These are phyloP conservation scores for Aspidiotus destructor DNA, from an alignment of 2,888 invertebrate species.

Conservation along the genomic window DNA sequence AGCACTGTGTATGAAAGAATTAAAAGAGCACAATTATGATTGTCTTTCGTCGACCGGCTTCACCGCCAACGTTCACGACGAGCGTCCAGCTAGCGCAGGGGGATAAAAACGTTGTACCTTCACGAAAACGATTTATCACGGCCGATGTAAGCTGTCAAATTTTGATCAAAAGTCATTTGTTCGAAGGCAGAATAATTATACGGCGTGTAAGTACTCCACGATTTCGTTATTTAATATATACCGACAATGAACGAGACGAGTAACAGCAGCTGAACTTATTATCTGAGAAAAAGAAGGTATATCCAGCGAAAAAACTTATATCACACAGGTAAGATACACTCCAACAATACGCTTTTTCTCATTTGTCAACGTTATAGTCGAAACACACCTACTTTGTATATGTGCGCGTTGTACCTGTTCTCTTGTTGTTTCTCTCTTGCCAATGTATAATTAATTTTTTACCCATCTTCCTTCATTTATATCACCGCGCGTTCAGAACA, in stretches of 20 bases:
- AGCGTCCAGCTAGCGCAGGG: background rate
- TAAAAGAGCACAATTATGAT: no score
- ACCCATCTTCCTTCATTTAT: background rate
- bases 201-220: conserved; percentile 13
- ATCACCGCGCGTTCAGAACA: background rate
- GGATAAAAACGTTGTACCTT: conserved; percentile 21
- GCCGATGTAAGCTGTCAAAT: conserved; percentile 26
- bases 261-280: conserved; percentile 26
- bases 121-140: conserved; percentile 27
- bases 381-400: conserved; percentile 31
- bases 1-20: no score
- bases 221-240: conserved; percentile 21
- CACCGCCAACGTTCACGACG: no score
- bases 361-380: conserved; percentile 31
- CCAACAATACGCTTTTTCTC: conserved; percentile 21
- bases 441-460: conserved; percentile 27
- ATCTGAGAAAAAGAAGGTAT: conserved; percentile 1
- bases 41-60: no score
- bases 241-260: conserved; percentile 20
- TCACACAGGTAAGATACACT: conserved; percentile 19
- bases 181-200: conserved; percentile 31
- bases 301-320: background rate
- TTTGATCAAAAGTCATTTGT: conserved; percentile 33
- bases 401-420: conserved; percentile 12
- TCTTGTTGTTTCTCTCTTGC: background rate